A percentile compares a stretch with the other conserved stretches of the same genome.
phyloP scores from a whole-genome alignment of 1,140 invertebrate genomes.

The Epicauta chinensis region DNA sequence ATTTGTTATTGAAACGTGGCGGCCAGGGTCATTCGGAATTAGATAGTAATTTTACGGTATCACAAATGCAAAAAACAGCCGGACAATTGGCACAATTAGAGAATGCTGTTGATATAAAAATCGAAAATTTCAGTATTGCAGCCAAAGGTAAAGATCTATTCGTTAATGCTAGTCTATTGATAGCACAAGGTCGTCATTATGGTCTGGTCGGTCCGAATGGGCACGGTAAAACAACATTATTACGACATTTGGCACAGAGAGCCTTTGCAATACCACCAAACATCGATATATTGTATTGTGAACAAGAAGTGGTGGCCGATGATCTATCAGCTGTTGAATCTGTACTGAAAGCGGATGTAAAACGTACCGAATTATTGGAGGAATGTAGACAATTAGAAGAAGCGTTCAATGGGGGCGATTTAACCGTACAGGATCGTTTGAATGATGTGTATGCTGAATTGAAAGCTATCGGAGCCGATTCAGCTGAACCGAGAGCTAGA shows the following conservation, averaged over 20 bases:
- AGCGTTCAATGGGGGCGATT: constrained; percentile 59
- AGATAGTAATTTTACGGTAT: constrained; percentile 93
- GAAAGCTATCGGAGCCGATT: constrained; percentile 93
- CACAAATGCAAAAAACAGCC: constrained; percentile 82
- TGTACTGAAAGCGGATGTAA: constrained; percentile 88
- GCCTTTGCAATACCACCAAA: constrained; percentile 90
- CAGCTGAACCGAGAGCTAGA: constrained; percentile 90
- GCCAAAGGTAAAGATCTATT: constrained; percentile 98
- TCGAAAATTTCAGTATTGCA: constrained; percentile 97
- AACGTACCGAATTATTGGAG: constrained; percentile 72
- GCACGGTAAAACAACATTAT: constrained; percentile 97
- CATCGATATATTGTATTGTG: constrained; percentile 97
- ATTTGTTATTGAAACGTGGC: constrained; percentile 80
- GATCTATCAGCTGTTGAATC: constrained; percentile 86
- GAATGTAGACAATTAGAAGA: constrained; percentile 85
- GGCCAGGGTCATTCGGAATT: constrained; percentile 82
- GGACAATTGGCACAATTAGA: constrained; percentile 81
- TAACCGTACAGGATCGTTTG: constrained; percentile 67
- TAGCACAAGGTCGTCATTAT: constrained; percentile 91
- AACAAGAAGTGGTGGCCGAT: constrained; percentile 97
- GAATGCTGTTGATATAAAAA: constrained; percentile 96
- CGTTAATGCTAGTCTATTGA: constrained; percentile 91
- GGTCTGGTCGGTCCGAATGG: constrained; percentile 98
- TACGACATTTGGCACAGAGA: constrained; percentile 85
- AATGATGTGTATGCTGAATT: constrained; percentile 95